Base-by-base conservation (phyloP, 2,888 invertebrate species). In the Orthonevra nobilis region DNA sequence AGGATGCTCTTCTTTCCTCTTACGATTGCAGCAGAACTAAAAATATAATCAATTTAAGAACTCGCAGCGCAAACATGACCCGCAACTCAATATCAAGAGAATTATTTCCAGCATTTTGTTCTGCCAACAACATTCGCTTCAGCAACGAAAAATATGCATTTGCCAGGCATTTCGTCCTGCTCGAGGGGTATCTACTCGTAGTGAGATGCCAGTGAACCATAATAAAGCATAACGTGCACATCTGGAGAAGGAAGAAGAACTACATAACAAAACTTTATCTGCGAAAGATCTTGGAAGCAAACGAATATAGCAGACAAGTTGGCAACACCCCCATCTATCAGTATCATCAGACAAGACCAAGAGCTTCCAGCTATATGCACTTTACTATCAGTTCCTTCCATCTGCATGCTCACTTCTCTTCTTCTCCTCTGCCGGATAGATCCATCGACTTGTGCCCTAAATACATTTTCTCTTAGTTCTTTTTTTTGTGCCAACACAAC, bases 271-370 rank as follows among this genome's bases (percentile, higher is more conserved):
- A 30, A 38, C 19, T 50, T 64, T 77, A 77, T 77, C 77, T 32
- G 44, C 28, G 40, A 64, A 46, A 32, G 54, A 77, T 77, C 72
- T 70, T 54, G 60, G 70, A 77, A 52, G 38, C 44, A 75, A 75
- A 61, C 48, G 52, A 58, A 54, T 34, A 32, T 23, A 61, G 42
- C 66, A 61, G 79, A 66, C 66, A 73, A 42, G 46, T 60, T 56
- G 68, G 79, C 44, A 79, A 73, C 79, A 79, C 79, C 79, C 73
- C 48, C 73, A 56, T 68, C 73, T 56, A 79, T 79, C 73, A 79
- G 66, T n/a, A n/a, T n/a, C n/a, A n/a, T n/a, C n/a, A n/a, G n/a
- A n/a, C n/a, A n/a, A n/a, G n/a, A n/a, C 44, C 44, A 50, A 72
- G 68, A 68, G 68, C 73, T 79, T 73, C 73, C 48, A 79, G 79